phyloP scores from a whole-genome alignment of 2,888 invertebrate genomes.

The Noctua comes region DNA sequence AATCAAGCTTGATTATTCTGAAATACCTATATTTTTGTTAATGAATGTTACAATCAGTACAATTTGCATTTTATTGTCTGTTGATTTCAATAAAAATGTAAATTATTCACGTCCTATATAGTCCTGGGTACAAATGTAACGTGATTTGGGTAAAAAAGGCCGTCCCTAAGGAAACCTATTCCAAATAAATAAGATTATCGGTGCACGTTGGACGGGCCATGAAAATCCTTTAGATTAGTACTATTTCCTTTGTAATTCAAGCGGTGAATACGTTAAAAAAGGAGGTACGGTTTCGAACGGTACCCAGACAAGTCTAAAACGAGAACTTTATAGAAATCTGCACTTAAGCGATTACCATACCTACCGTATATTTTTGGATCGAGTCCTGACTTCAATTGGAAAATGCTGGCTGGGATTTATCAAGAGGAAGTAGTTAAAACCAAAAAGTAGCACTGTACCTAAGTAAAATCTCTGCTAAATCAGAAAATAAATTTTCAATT shows the following conservation, averaged over 20 bases:
- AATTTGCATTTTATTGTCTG: conserved; percentile 35
- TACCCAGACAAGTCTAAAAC: neutral
- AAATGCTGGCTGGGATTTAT: neutral
- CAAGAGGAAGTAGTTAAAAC: neutral
- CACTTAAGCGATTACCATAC: neutral
- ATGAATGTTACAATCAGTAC: conserved; percentile 21
- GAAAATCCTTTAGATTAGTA: conserved; percentile 13
- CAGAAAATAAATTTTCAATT: neutral
- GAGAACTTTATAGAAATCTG: neutral
- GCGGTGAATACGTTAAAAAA: conserved; percentile 1
- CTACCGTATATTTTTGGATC: neutral
- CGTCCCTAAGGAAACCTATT: conserved; percentile 7
- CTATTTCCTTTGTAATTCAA: neutral
- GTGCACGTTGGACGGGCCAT: neutral
- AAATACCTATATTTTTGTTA: conserved; percentile 3
- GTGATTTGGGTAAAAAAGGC: neutral
- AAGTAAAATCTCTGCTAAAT: neutral
- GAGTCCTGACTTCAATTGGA: neutral
- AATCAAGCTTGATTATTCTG: neutral
- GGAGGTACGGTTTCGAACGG: neutral
- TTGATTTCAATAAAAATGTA: conserved; percentile 24
- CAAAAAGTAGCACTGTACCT: neutral
- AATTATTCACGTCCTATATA: conserved; percentile 29
- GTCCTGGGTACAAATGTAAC: neutral
- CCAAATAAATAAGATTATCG: conserved; percentile 36